Percentiles rank a stretch among this genome's conserved stretches.
Evolutionary conservation across 1,140 invertebrate species (phyloP).

Genomic region (Saxidomus purpurata): DNA sequence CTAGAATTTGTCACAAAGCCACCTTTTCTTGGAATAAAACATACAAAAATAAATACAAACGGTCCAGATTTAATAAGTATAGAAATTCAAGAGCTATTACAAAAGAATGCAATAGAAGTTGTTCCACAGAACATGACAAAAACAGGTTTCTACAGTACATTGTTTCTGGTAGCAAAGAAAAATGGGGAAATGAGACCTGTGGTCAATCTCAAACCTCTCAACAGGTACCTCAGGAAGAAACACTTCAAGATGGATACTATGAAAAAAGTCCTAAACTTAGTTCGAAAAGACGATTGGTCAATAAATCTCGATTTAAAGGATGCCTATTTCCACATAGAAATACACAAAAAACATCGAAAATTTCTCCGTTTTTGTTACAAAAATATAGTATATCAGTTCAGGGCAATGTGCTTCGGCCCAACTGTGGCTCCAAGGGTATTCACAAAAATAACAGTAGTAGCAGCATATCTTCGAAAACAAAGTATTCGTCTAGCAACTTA

Average conservation of each 20-base stretch:
- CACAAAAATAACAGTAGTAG: constrained; percentile 42
- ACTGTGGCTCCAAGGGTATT: constrained; percentile 44
- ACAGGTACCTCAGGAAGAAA: too few relatives aligned
- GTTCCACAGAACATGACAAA: neutral
- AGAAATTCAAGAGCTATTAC: constrained; percentile 41
- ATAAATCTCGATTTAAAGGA: constrained; percentile 18
- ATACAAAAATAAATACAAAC: neutral
- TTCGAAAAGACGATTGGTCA: constrained; percentile 34
- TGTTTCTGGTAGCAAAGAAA: constrained; percentile 55
- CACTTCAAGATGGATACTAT: constrained; percentile 66
- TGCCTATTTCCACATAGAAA: constrained; percentile 55
- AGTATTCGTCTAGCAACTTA: constrained; percentile 32
- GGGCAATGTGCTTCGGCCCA: constrained; percentile 44
- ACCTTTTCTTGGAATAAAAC: constrained; percentile 41
- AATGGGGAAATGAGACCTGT: constrained; percentile 52
- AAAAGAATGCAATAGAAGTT: constrained; percentile 52
- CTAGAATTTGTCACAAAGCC: constrained; percentile 16
- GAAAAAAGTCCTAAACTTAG: constrained; percentile 45
- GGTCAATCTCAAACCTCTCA: constrained; percentile 61
- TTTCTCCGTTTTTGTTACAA: constrained; percentile 42
- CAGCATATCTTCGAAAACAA: constrained; percentile 13
- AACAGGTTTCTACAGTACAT: constrained; percentile 51
- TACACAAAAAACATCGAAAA: constrained; percentile 26
- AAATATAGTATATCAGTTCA: too few relatives aligned
- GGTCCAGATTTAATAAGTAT: neutral